phyloP scores from a whole-genome alignment of 2,888 invertebrate species.

The Chirona hameri region DNA sequence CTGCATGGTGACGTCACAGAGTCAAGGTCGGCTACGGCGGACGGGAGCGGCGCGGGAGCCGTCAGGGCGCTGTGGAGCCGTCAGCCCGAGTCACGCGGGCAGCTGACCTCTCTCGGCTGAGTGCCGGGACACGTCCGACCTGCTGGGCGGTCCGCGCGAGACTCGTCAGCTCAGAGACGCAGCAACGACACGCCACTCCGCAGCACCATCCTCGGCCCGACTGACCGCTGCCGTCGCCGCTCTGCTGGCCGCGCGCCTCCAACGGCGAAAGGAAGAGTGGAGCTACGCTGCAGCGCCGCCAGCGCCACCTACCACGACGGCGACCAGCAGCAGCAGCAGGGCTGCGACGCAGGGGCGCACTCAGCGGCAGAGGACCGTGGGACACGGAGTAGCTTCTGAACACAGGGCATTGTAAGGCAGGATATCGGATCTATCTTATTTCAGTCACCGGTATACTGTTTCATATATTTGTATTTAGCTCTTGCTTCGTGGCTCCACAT shows the following conservation, averaged over 20 bases:
- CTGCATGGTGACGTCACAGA: constrained; percentile 2
- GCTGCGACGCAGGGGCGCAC: background rate
- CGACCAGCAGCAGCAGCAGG: background rate
- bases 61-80: background rate
- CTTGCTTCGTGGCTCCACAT: too few relatives aligned
- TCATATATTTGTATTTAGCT: too few relatives aligned
- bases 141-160: background rate
- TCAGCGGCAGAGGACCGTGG: background rate
- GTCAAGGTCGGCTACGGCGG: background rate
- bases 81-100: background rate
- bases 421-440: background rate
- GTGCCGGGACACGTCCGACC: background rate
- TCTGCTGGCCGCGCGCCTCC: too few relatives aligned
- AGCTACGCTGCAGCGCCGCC: background rate
- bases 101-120: background rate
- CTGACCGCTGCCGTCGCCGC: background rate
- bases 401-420: background rate
- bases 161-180: background rate
- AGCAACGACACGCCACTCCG: background rate
- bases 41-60: background rate
- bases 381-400: background rate
- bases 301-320: background rate
- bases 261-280: constrained; percentile 11
- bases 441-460: too few relatives aligned
- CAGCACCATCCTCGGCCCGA: constrained; percentile 13